These are phyloP conservation scores for Cyprinodon variegatus DNA, from an alignment of 2,113 vertebrate species.

Conservation along the genomic window DNA sequence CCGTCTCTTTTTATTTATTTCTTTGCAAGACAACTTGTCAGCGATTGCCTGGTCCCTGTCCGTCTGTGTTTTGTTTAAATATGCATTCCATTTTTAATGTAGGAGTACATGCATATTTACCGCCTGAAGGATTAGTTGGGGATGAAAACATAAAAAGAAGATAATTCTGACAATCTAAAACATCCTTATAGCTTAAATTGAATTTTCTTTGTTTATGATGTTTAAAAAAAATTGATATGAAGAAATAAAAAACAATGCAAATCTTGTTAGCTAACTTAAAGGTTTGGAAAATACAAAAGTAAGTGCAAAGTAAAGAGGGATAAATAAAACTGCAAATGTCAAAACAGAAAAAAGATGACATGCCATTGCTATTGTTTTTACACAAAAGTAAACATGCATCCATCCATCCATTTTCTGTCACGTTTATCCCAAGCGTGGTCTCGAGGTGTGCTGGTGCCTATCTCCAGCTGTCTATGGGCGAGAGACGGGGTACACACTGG, in stretches of 20 bases:
- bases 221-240: neutral
- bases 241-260: neutral
- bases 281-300: too few species aligned
- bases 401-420: too few species aligned
- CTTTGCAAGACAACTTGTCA: conserved; percentile 25
- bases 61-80: conserved; percentile 1
- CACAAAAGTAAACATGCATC: too few species aligned
- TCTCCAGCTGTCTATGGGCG: too few species aligned
- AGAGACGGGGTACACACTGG: too few species aligned
- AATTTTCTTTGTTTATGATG: neutral
- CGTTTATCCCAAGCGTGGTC: too few species aligned
- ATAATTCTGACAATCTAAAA: neutral
- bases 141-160: neutral
- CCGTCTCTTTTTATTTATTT: conserved; percentile 11
- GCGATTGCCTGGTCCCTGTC: conserved; percentile 6
- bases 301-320: too few species aligned
- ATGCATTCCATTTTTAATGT: conserved; percentile 1
- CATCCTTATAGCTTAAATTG: neutral
- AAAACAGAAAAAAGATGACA: too few species aligned
- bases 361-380: too few species aligned
- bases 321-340: too few species aligned
- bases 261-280: too few species aligned
- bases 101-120: conserved; percentile 2
- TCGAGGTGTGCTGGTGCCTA: too few species aligned
- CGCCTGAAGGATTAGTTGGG: neutral